These are phyloP conservation scores for Zaprionus lachaisei DNA, from an alignment of 1,140 invertebrate species.

Conservation along the genomic window DNA sequence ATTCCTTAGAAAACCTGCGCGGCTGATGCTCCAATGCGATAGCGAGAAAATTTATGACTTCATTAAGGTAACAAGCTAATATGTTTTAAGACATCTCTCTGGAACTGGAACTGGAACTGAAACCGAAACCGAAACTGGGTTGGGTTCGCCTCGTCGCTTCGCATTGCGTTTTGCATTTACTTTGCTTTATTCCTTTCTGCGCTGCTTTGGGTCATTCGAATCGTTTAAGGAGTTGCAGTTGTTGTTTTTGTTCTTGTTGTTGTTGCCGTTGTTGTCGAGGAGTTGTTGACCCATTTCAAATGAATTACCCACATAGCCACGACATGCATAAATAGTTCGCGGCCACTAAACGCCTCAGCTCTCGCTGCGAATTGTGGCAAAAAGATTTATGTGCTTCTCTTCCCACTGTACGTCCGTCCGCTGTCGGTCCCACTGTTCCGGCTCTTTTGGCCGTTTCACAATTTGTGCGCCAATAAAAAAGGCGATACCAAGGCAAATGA, in stretches of 20 bases:
- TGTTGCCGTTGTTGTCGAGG: slow-evolving; percentile 33
- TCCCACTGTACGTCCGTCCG: neutral
- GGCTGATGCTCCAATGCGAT: slow-evolving; percentile 66
- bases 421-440: neutral
- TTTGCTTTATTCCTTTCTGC: slow-evolving; percentile 2
- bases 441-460: slow-evolving; percentile 11
- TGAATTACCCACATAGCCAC: slow-evolving; percentile 67
- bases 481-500: slow-evolving; percentile 62
- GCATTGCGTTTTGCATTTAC: neutral
- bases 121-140: slow-evolving; percentile 56
- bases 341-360: slow-evolving; percentile 67
- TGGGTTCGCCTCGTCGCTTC: slow-evolving; percentile 33
- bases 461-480: slow-evolving; percentile 47
- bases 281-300: slow-evolving; percentile 82
- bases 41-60: slow-evolving; percentile 82
- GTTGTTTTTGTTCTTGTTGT: slow-evolving; percentile 16
- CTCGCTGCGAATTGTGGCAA: slow-evolving; percentile 55
- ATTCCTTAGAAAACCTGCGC: slow-evolving; percentile 76
- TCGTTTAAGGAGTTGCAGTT: slow-evolving; percentile 72
- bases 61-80: slow-evolving; percentile 83
- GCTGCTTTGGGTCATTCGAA: slow-evolving; percentile 70
- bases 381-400: slow-evolving; percentile 72
- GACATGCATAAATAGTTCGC: slow-evolving; percentile 66
- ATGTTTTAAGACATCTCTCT: slow-evolving; percentile 69
- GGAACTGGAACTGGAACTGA: slow-evolving; percentile 47